phyloP scores from a whole-genome alignment of 2,113 vertebrate genomes.

The Dissostichus mawsoni region DNA sequence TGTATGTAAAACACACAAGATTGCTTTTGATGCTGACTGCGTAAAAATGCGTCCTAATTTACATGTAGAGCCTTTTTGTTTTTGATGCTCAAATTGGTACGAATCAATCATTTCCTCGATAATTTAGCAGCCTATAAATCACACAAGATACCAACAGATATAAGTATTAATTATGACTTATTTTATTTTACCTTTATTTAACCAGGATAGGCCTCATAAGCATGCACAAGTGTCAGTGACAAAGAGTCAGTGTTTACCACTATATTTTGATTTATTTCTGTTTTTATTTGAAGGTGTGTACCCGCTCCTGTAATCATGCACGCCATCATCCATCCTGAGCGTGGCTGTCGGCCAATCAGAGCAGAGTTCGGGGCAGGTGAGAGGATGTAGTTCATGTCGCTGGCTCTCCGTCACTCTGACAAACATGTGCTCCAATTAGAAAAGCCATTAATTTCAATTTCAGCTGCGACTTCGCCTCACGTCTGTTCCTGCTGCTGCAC shows the following conservation, averaged over 20 bases:
- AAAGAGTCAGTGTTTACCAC: no score
- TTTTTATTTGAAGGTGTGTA: no score
- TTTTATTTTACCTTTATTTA: no score
- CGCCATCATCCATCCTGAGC: slow-evolving; percentile 22
- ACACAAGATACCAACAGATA: neutral
- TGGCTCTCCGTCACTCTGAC: slow-evolving; percentile 67
- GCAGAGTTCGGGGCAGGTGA: slow-evolving; percentile 48
- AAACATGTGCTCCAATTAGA: slow-evolving; percentile 78
- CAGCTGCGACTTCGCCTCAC: slow-evolving; percentile 37
- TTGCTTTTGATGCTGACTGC: neutral
- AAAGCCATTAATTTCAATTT: slow-evolving; percentile 76
- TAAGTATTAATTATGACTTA: no score
- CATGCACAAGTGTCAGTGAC: no score
- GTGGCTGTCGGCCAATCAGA: slow-evolving; percentile 41
- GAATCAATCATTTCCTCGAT: neutral
- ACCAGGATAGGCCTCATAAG: no score
- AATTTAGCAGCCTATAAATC: neutral
- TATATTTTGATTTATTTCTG: no score
- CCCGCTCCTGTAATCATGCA: neutral
- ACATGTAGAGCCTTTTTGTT: neutral
- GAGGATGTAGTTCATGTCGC: slow-evolving; percentile 50
- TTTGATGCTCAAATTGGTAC: neutral
- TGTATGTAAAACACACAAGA: neutral
- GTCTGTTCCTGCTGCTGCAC: slow-evolving; percentile 52
- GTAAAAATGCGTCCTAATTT: neutral